phyloP scores from a whole-genome alignment of 2,888 invertebrate species.

The Hecatera dysodea region DNA sequence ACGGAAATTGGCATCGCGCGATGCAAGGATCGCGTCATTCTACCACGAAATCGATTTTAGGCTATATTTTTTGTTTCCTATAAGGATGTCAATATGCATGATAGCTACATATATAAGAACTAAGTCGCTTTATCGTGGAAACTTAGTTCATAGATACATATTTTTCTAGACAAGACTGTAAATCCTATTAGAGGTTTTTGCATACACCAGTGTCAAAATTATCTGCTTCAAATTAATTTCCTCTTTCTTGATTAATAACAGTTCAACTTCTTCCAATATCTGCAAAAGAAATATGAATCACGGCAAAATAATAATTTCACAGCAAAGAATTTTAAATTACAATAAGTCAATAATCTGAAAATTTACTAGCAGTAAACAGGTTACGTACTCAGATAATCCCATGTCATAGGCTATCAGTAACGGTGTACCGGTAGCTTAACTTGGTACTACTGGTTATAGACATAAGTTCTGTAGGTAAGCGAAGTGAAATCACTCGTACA shows the following conservation, averaged over 20 bases:
- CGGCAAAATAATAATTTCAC: constrained; percentile 13
- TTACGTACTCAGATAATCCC: constrained; percentile 35
- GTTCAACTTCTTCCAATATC: not conserved
- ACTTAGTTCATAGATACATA: not conserved
- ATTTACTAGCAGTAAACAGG: constrained; percentile 50
- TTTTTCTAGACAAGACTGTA: not conserved
- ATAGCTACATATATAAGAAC: no score
- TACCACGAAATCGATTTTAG: constrained; percentile 45
- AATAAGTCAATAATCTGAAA: constrained; percentile 48
- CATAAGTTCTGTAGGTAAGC: constrained; percentile 29
- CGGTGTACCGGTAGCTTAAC: constrained; percentile 37
- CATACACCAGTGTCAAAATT: no score
- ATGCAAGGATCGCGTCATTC: constrained; percentile 47
- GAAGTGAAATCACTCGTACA: constrained; percentile 14
- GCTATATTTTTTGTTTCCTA: constrained; percentile 16
- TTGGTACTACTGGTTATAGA: constrained; percentile 18
- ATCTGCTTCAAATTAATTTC: not conserved
- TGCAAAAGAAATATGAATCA: constrained; percentile 17
- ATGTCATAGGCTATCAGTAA: constrained; percentile 54
- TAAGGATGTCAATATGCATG: constrained; percentile 21
- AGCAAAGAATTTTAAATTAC: constrained; percentile 32
- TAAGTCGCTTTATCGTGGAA: not conserved
- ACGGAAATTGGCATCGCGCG: constrained; percentile 58
- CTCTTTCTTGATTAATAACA: not conserved
- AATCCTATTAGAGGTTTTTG: no score